Base-by-base conservation (phyloP, 2,797 vertebrate genomes). In the Morus bassanus region DNA sequence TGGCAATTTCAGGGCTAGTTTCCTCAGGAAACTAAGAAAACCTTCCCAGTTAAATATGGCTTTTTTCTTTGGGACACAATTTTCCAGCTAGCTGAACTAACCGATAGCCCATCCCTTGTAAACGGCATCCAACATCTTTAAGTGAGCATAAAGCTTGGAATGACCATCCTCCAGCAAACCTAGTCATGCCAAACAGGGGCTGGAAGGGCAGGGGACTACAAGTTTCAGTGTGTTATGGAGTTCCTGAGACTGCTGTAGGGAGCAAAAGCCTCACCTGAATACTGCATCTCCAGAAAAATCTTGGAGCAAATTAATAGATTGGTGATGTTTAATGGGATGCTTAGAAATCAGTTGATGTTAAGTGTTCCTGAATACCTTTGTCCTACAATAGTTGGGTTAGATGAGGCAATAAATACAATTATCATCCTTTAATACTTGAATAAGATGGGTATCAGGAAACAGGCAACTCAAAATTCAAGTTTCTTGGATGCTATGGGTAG, bases 21-120 rank as follows among this genome's bases (percentile, higher is more conserved):
- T 91, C 46, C 63, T 81, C 11, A 70, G 77, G n/a, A 79, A 95
- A 59, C n/a, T 45, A 75, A 75, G 10, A 74, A 91, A 84, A 50
- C 3, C 13, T 81, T 56, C 41, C 7, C 50, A 69, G 81, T 8
- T 13, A 50, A 61, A 57, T 8, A 19, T 28, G 15, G 9, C 9
- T 53, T 67, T 82, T 88, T 82, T 18, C 10, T 65, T 68, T 46
- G 28, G 51, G 64, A 73, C 14, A 8, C 10, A 13, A 74, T 93
- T 94, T 91, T 57, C 27, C 59, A 82, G n/a, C n/a, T 48, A 68
- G 33, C 7, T 65, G 59, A 80, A 75, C 18, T 33, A 87, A 78
- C 7, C 57, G 56, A 48, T 53, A 48, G 13, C 27, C 33, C 28
- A 61, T 33, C 25, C 57, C 18, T 48, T 65, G 33, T 1, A 80